phyloP scores from a whole-genome alignment of 2,888 invertebrate species.

The Candidula unifasciata region DNA sequence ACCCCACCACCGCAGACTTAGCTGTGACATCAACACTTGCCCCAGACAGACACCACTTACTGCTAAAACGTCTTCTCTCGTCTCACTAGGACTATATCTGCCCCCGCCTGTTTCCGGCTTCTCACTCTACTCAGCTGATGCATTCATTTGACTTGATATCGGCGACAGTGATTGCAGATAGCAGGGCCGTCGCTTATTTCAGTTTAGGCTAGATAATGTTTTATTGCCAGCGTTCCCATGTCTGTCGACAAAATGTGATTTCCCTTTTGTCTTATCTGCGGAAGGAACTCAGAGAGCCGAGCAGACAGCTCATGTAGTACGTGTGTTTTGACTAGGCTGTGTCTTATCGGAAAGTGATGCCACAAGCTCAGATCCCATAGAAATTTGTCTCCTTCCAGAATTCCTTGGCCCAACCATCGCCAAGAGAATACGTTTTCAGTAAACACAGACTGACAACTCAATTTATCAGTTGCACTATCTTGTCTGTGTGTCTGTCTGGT shows the following conservation, averaged over 20 bases:
- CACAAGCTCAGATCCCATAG: neutral
- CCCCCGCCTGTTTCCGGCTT: neutral
- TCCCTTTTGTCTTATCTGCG: slow-evolving; percentile 9
- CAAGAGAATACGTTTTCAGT: neutral
- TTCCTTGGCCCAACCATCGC: neutral
- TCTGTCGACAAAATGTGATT: neutral
- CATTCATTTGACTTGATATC: slow-evolving; percentile 15
- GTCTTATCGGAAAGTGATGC: neutral
- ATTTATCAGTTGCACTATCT: neutral
- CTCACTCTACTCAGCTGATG: neutral
- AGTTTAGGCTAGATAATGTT: slow-evolving; percentile 14
- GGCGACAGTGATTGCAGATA: slow-evolving; percentile 14
- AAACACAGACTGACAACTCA: neutral
- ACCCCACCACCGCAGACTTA: no score
- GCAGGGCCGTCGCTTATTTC: slow-evolving; percentile 22
- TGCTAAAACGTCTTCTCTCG: no score
- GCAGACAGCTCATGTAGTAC: neutral
- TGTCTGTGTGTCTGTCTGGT: slow-evolving; percentile 12
- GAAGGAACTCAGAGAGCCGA: neutral
- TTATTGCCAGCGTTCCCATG: neutral
- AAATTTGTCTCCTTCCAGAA: neutral
- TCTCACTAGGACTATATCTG: neutral
- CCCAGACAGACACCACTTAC: no score
- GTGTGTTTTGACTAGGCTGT: slow-evolving; percentile 27
- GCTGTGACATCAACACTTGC: no score